Percentiles rank a stretch among this genome's conserved stretches.
Evolutionary conservation across 2,888 invertebrate species (phyloP).

Genomic region (Eupsilia transversa): DNA sequence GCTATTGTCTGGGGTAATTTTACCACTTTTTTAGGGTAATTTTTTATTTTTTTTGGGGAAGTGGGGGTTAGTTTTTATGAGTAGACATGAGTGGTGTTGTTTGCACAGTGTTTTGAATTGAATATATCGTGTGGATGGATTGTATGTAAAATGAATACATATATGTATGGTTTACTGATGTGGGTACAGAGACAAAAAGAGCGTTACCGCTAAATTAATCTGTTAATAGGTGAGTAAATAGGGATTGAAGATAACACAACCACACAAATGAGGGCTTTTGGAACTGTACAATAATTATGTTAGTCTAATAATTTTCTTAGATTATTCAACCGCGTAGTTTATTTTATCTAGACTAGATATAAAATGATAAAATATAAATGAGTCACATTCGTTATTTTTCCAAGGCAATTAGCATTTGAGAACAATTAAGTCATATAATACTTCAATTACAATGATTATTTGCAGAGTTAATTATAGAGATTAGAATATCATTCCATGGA

Average conservation of each 20-base stretch:
- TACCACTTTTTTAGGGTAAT: slow-evolving; percentile 25
- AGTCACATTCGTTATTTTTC: slow-evolving; percentile 20
- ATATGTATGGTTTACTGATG: neutral
- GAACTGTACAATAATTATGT: neutral
- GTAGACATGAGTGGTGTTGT: too few species aligned
- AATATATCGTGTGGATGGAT: neutral
- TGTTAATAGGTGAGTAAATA: neutral
- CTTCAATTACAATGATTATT: slow-evolving; percentile 23
- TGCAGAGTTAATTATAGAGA: slow-evolving; percentile 25
- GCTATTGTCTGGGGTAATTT: slow-evolving; percentile 34
- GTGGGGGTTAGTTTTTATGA: neutral
- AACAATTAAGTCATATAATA: slow-evolving; percentile 1
- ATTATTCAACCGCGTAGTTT: neutral
- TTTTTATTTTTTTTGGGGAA: neutral
- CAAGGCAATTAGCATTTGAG: neutral
- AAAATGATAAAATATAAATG: neutral
- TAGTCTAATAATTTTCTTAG: neutral
- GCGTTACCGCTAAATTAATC: neutral
- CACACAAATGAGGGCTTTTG: neutral
- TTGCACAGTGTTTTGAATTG: neutral
- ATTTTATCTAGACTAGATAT: too few species aligned
- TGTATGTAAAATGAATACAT: neutral
- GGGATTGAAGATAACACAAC: neutral
- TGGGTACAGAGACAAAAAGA: too few species aligned
- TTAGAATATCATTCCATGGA: slow-evolving; percentile 40